Conservation (phyloP, 1,140 invertebrate genomes). For the Macrotrachela quadricornifera region DNA sequence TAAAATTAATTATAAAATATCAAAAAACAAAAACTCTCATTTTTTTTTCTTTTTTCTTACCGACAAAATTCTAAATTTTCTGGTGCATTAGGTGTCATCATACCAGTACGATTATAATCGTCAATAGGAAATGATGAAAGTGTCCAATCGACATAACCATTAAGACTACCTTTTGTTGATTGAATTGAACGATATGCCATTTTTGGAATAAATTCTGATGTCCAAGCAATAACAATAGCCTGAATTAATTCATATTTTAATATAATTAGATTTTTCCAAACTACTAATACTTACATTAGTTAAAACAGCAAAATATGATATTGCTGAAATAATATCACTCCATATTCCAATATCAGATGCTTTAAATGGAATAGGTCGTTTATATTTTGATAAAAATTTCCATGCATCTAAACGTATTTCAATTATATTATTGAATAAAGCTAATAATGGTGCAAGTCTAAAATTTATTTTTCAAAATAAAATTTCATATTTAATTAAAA, state of each 20-base stretch:
- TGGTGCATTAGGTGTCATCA: no score
- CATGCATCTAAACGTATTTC: slow-evolving; percentile 59
- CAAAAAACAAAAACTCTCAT: no score
- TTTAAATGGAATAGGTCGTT: slow-evolving; percentile 59
- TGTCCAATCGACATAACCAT: slow-evolving; percentile 6
- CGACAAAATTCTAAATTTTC: no score
- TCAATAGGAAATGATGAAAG: not conserved
- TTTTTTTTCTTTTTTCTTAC: no score
- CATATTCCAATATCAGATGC: slow-evolving; percentile 58
- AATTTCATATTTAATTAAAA: no score
- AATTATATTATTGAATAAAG: slow-evolving; percentile 56
- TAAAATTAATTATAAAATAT: no score
- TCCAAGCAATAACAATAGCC: slow-evolving; percentile 9
- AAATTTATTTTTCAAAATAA: no score
- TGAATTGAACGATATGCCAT: not conserved
- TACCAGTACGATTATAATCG: no score
- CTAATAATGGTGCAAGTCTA: slow-evolving; percentile 49
- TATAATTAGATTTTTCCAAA: not conserved
- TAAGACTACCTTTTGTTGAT: not conserved
- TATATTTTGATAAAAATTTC: slow-evolving; percentile 51
- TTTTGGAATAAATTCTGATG: slow-evolving; percentile 10
- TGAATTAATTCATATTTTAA: not conserved
- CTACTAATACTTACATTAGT: slow-evolving; percentile 5
- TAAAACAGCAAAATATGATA: slow-evolving; percentile 6
- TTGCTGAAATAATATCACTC: slow-evolving; percentile 3